phyloP scores from a whole-genome alignment of 2,113 vertebrate genomes.

The Protobothrops flavoviridis region DNA sequence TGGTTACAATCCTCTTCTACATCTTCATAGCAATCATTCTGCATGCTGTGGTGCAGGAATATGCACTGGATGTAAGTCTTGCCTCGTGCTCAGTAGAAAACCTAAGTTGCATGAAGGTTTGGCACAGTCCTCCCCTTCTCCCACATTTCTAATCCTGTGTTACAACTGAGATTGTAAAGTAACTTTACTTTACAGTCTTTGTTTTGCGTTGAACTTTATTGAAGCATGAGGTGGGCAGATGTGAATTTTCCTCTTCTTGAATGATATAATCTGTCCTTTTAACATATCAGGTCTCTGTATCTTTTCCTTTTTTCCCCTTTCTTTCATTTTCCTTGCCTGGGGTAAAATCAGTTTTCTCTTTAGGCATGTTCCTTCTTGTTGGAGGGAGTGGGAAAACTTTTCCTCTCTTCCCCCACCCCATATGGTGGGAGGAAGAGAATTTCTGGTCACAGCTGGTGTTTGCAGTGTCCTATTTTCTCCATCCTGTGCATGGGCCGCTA shows the following conservation, averaged over 20 bases:
- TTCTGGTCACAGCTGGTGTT: neutral
- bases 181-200: neutral
- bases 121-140: neutral
- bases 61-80: conserved; percentile 88
- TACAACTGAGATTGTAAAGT: too few relatives aligned
- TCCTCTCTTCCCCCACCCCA: neutral
- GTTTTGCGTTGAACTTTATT: neutral
- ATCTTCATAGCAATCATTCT: conserved; percentile 92
- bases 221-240: neutral
- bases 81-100: neutral
- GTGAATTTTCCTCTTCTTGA: neutral
- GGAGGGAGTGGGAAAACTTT: neutral
- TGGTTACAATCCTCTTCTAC: conserved; percentile 92
- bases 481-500: neutral
- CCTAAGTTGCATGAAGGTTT: neutral
- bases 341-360: neutral
- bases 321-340: neutral
- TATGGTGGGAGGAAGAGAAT: neutral
- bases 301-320: neutral
- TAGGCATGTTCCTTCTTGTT: neutral
- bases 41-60: conserved; percentile 95
- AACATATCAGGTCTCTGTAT: neutral
- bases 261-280: neutral
- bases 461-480: neutral
- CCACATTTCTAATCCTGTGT: neutral